Conservation (phyloP, 2,888 invertebrate species). For the Morinoia aosen region DNA sequence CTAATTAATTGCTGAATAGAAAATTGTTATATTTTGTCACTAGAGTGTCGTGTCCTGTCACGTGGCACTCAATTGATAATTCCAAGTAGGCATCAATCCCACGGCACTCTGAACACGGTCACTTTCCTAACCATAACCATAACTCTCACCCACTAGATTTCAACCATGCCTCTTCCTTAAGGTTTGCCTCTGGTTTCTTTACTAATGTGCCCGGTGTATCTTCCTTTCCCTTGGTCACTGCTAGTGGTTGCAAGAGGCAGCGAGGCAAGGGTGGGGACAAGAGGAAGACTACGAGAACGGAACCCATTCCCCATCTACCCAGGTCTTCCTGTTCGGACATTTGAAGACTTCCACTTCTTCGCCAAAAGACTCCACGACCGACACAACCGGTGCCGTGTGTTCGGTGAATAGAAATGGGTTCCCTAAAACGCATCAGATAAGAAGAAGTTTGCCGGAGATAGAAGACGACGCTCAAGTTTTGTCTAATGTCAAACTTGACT, state of each 20-base stretch:
- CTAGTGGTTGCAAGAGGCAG: slow-evolving; percentile 46
- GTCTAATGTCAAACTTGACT: background rate
- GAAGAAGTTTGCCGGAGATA: background rate
- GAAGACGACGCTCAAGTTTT: background rate
- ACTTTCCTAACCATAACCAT: no score
- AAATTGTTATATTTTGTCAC: no score
- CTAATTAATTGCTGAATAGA: no score
- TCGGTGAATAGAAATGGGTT: background rate
- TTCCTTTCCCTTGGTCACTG: background rate
- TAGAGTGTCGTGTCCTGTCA: no score
- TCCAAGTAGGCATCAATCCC: no score
- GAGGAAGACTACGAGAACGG: slow-evolving; percentile 9
- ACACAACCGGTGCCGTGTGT: background rate
- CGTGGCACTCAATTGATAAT: no score
- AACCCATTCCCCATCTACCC: background rate
- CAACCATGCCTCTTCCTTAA: no score
- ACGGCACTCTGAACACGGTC: no score
- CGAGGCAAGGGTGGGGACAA: slow-evolving; percentile 35
- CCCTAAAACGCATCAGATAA: background rate
- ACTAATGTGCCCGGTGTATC: background rate
- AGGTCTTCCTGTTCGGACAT: background rate
- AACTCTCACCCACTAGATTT: no score
- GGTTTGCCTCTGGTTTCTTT: background rate
- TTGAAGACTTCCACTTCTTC: background rate
- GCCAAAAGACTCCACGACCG: background rate